A percentile compares a stretch with the other conserved stretches of the same genome.
Evolutionary conservation across 2,113 vertebrate genomes (phyloP).

Genomic region (Corythornis cristatus): DNA sequence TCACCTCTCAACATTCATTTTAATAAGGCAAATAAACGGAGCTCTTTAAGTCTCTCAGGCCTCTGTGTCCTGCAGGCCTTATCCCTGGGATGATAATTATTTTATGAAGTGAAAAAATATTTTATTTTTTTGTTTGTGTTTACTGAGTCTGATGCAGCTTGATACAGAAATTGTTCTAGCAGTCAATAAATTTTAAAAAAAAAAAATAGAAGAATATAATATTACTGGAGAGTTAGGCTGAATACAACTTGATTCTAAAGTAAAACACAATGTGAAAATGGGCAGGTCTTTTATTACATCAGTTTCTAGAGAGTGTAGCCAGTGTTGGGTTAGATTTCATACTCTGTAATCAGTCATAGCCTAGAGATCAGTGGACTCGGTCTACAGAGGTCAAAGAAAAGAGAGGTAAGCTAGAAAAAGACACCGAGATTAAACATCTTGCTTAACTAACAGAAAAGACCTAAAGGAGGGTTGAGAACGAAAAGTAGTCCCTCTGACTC

Average conservation of each 20-base stretch:
- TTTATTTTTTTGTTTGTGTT: too few species aligned
- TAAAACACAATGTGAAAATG: neutral
- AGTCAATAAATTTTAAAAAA: too few species aligned
- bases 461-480: neutral
- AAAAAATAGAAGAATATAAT: neutral
- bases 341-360: neutral
- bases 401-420: neutral
- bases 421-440: neutral
- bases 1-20: neutral
- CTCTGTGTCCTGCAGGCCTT: neutral
- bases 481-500: neutral
- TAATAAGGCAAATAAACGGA: neutral
- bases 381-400: neutral
- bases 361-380: neutral
- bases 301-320: neutral
- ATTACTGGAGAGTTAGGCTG: neutral
- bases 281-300: neutral
- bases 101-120: neutral
- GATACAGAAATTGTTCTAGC: too few species aligned
- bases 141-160: too few species aligned
- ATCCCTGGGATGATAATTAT: neutral
- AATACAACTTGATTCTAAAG: neutral
- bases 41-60: neutral
- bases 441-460: neutral
- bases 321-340: neutral